phyloP scores from a whole-genome alignment of 1,140 invertebrate genomes.

The Physella acuta region DNA sequence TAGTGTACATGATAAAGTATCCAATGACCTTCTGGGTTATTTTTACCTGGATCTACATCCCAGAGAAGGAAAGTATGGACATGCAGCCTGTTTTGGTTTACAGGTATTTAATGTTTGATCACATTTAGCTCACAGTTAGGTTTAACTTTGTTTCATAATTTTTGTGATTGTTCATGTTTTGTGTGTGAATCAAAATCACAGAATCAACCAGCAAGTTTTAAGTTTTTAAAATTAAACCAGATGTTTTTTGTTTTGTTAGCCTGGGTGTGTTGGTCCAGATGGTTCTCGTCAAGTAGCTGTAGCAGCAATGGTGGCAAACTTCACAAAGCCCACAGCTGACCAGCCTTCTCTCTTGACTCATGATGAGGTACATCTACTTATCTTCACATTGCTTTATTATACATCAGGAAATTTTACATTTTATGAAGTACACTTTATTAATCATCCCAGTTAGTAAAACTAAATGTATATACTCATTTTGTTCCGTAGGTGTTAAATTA shows the following conservation, averaged over 20 bases:
- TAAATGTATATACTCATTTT: too few relatives aligned
- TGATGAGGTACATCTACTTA: conserved; percentile 58
- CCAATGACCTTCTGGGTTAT: conserved; percentile 61
- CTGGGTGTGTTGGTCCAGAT: conserved; percentile 58
- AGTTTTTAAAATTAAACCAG: too few relatives aligned
- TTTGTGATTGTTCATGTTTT: not conserved
- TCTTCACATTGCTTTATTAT: conserved; percentile 4
- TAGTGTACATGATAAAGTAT: conserved; percentile 59
- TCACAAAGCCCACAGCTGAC: conserved; percentile 63
- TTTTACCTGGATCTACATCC: conserved; percentile 66
- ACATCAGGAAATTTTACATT: too few relatives aligned
- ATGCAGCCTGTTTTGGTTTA: conserved; percentile 62
- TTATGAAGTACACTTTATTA: too few relatives aligned
- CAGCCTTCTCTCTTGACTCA: conserved; percentile 64
- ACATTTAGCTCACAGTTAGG: not conserved
- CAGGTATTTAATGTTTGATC: conserved; percentile 44
- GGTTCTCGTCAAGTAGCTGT: conserved; percentile 59
- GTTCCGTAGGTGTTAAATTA: too few relatives aligned
- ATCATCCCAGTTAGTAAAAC: too few relatives aligned
- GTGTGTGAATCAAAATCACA: not conserved
- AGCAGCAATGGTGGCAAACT: conserved; percentile 65
- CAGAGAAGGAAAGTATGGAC: conserved; percentile 65
- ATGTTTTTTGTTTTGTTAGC: too few relatives aligned
- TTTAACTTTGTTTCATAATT: too few relatives aligned
- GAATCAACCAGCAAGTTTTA: not conserved